These are phyloP conservation scores for Aulostomus chinensis DNA, from an alignment of 2,797 vertebrate species.

Conservation along the genomic window DNA sequence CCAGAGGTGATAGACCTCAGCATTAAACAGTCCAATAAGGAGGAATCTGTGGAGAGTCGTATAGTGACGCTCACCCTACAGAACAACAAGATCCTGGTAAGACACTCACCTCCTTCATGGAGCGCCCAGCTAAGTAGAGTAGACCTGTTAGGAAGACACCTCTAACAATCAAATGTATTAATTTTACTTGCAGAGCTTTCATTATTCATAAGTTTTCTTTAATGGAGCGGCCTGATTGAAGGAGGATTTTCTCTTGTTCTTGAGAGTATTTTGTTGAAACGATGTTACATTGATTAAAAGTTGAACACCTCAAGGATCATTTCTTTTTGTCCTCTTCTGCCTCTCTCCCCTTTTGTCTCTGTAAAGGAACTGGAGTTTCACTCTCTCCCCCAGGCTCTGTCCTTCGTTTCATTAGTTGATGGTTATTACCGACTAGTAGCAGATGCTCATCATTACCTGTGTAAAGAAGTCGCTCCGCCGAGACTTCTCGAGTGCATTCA, in stretches of 20 bases:
- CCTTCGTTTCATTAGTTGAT: conserved; percentile 94
- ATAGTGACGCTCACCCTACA: conserved; percentile 93
- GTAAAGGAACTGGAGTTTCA: conserved; percentile 91
- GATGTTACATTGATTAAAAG: not conserved
- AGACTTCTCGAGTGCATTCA: conserved; percentile 91
- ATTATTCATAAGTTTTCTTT: too few relatives aligned
- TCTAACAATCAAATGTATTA: too few relatives aligned
- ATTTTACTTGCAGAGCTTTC: too few relatives aligned
- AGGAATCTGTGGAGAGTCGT: conserved; percentile 89
- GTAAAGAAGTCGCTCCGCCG: conserved; percentile 93
- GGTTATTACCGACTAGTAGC: conserved; percentile 95
- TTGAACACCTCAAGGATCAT: not conserved
- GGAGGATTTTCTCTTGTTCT: too few relatives aligned
- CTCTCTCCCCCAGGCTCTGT: conserved; percentile 89
- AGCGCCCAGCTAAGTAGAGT: too few relatives aligned
- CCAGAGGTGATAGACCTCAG: conserved; percentile 94
- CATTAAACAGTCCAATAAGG: conserved; percentile 93
- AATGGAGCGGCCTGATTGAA: too few relatives aligned
- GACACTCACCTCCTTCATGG: not conserved
- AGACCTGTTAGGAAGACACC: too few relatives aligned
- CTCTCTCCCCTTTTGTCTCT: not conserved
- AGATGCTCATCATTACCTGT: conserved; percentile 94
- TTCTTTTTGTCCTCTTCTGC: not conserved
- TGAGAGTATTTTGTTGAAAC: too few relatives aligned
- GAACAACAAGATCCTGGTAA: conserved; percentile 89